Evolutionary conservation across 2,797 vertebrate genomes (phyloP), one percentile per base, ranked within the genome.

Genomic region (Smutsia temminckii): DNA sequence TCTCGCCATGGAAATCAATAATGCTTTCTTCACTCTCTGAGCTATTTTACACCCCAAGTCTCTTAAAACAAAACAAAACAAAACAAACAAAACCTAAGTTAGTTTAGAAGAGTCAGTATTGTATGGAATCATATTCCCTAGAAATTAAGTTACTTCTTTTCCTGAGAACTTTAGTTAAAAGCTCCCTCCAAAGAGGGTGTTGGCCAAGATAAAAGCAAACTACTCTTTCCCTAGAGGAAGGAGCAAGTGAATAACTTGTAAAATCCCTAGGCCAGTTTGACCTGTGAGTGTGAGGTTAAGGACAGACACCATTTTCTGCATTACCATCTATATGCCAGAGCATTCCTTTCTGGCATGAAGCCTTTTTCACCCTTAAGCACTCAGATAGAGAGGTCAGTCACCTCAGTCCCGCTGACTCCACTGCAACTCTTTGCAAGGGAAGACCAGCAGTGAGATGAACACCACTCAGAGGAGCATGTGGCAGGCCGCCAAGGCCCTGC

Each of bases 111-210:
- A 87, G 51, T 55, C 7, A 74, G 37, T 80, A 4, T 11, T 79
- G 7, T 21, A 40, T 8, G 23, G 42, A 85, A 71, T 63, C 79
- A 37, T 74, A 75, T 40, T 75, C 12, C 21, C 46, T 18, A 81
- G 91, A 95, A 95, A 96, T 34, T 81, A 74, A 89, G 63, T 49
- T 29, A 72, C 17, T 72, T 42, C 61, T 49, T 81, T 55, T 21
- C 49, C 77, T 80, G 29, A 68, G 7, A 78, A 64, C 2, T 12
- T 64, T 49, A 37, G 6, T 89, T 84, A 59, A 77, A 93, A 63
- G 51, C 25, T 92, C 85, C 63, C 66, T 61, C 71, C 61, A 34
- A 84, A 89, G 46, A 83, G 6, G 3, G 23, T 49, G 40, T 27
- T 57, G 23, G 46, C 59, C 57, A 64, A 92, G 89, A 83, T 29